phyloP scores from a whole-genome alignment of 2,113 vertebrate species.

The Odontesthes bonariensis region DNA sequence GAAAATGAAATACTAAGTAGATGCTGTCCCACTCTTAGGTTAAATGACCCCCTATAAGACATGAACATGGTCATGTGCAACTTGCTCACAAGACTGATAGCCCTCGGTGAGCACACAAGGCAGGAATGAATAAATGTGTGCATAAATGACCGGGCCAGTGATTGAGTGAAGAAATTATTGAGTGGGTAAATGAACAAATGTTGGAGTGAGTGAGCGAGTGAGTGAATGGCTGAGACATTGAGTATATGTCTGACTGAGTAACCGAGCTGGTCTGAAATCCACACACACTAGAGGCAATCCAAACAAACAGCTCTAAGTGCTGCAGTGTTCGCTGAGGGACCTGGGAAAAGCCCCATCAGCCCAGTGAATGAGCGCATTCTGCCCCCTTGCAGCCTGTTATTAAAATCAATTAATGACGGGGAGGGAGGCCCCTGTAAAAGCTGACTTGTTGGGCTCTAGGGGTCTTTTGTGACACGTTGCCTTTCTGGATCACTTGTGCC shows the following conservation, averaged over 20 bases:
- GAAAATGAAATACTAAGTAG: not conserved
- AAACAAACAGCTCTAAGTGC: conserved; percentile 83
- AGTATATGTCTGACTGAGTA: conserved; percentile 78
- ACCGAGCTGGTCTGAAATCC: conserved; percentile 66
- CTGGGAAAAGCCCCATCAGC: conserved; percentile 79
- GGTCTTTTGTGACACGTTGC: conserved; percentile 78
- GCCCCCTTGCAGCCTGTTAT: conserved; percentile 77
- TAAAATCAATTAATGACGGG: conserved; percentile 84
- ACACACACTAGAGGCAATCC: conserved; percentile 76
- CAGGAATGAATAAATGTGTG: conserved; percentile 72
- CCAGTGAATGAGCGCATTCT: conserved; percentile 82
- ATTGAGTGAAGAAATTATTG: conserved; percentile 82
- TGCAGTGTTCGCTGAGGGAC: conserved; percentile 73
- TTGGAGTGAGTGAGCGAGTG: conserved; percentile 75
- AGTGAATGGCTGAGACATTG: conserved; percentile 71
- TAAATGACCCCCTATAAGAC: conserved; percentile 23
- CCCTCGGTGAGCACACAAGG: conserved; percentile 31
- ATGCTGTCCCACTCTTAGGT: conserved; percentile 9
- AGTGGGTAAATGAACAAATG: conserved; percentile 82
- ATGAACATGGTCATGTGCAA: conserved; percentile 38
- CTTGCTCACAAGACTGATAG: conserved; percentile 37
- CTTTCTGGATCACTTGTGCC: conserved; percentile 84
- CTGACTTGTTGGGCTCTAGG: conserved; percentile 80
- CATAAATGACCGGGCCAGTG: conserved; percentile 77
- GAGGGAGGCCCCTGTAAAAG: conserved; percentile 75